Evolutionary conservation across 92 coral and sea anemone species (phyloP), one percentile per base, ranked within the genome.

Genomic region (Actinostola sp.): DNA sequence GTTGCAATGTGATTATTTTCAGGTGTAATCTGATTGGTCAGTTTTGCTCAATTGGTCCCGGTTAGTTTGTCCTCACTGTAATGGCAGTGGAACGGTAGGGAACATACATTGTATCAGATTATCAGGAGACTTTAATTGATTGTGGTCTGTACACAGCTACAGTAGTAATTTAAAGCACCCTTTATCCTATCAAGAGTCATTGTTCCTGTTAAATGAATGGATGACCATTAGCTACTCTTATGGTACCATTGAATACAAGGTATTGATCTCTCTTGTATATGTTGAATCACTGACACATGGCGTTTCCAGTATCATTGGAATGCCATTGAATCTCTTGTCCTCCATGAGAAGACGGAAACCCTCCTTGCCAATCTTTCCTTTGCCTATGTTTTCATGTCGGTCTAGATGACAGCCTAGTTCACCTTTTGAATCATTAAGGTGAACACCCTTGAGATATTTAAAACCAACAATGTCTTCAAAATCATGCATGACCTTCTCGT

Each of bases 361-460:
- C 27, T 59, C 82, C 3, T 67, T 58, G 13, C 98, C 98, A 73
- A 93, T 84, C 71, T 84, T 87, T 20, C 98, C 98, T 66, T 81
- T 87, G 34, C 98, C 98, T 81, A 93, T 93, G 70, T 93, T 93
- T 73, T 93, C 96, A 63, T 93, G 98, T 25, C 96, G 77, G 60
- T 93, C 98, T 30, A 93, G 79, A 84, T 93, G 96, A 44, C 98
- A 93, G 31, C 96, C 98, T 8, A 89, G 73, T 9, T 81, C 93
- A 14, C 98, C 98, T 56, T 93, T 93, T 1, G 98, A 93, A 58
- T 93, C 98, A 75, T 93, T 93, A 43, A 93, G 61, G 52, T 93
- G 98, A 2, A 90, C 84, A 33, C 86, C 98, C 48, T 81, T 88
- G 20, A 93, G 78, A 70, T 93, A 93, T 52, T 81, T 38, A 24